phyloP scores from a whole-genome alignment of 2,797 vertebrate species.

The Buceros bicornis region DNA sequence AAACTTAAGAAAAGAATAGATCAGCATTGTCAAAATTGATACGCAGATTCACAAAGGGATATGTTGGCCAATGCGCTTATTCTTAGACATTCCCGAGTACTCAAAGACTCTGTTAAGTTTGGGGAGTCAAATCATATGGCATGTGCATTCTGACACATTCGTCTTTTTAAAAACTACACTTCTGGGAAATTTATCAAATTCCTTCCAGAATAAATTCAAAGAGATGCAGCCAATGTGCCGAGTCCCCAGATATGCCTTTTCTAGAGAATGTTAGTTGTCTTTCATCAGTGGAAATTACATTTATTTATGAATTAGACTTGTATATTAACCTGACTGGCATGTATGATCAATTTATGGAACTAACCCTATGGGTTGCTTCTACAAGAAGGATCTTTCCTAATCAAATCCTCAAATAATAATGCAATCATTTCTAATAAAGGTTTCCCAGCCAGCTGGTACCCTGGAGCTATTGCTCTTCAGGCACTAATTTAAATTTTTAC shows the following conservation, averaged over 20 bases:
- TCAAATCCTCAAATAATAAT: background rate
- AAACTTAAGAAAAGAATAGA: background rate
- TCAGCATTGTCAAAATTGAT: background rate
- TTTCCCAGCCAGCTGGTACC: background rate
- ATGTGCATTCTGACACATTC: background rate
- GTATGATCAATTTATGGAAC: background rate
- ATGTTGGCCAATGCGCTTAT: background rate
- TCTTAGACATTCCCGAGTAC: background rate
- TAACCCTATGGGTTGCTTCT: background rate
- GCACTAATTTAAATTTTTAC: background rate
- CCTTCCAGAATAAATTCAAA: background rate
- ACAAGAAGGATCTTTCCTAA: background rate
- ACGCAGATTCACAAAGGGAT: background rate
- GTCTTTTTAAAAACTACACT: background rate
- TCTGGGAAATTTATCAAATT: background rate
- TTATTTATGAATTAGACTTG: background rate
- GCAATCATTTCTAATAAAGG: background rate
- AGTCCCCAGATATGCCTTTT: background rate
- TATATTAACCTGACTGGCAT: background rate
- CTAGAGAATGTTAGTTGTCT: background rate
- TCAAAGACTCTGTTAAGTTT: background rate
- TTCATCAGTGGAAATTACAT: background rate
- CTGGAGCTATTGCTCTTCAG: background rate
- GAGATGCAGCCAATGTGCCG: background rate
- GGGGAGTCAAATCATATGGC: too few species aligned